A percentile compares a stretch with the other conserved stretches of the same genome.
phyloP scores from a whole-genome alignment of 2,113 vertebrate species.

The Ptilorrhoa leucosticta region DNA sequence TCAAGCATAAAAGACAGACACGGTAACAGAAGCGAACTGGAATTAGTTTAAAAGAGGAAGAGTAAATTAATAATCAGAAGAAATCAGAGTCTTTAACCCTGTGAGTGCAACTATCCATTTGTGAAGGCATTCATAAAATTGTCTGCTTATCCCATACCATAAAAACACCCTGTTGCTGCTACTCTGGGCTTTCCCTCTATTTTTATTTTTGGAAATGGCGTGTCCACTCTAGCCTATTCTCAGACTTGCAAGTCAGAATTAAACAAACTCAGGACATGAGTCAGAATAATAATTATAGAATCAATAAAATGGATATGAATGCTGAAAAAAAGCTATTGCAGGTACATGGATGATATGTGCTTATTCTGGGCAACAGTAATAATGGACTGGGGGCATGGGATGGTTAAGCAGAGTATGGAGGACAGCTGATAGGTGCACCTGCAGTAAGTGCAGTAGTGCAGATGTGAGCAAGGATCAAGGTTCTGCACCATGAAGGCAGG shows the following conservation, averaged over 20 bases:
- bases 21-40: neutral
- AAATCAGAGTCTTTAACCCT: neutral
- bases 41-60: neutral
- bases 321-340: neutral
- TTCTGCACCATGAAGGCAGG: neutral
- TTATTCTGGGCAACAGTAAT: neutral
- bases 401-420: neutral
- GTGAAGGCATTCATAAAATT: neutral
- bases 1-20: neutral
- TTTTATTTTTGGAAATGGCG: neutral
- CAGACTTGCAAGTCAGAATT: neutral
- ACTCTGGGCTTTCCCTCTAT: neutral
- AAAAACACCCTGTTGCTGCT: neutral
- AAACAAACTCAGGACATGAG: neutral
- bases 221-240: neutral
- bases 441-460: neutral
- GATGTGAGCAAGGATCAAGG: neutral
- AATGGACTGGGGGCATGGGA: accelerated
- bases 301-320: neutral
- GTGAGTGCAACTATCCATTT: neutral
- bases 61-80: neutral
- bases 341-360: neutral
- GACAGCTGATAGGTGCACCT: neutral
- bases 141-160: neutral
- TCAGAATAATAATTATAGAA: neutral